Base-by-base conservation (phyloP, 2,888 invertebrate genomes). In the Tholera decimalis region DNA sequence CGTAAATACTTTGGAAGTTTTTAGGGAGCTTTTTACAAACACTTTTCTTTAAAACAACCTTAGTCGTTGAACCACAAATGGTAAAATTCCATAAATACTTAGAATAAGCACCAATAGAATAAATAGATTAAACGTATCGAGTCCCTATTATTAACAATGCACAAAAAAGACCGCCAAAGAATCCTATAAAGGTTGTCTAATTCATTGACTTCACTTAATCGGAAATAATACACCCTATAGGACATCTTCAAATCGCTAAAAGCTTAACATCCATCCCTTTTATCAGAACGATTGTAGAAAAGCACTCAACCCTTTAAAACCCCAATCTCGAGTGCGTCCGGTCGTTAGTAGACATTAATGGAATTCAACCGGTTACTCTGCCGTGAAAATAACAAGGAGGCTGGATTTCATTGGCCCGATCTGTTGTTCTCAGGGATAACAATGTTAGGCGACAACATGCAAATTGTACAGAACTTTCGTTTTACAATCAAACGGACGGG, bases 231-330 rank as follows among this genome's bases (percentile, higher is more conserved):
- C 84, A 76, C 77, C 82, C 87, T 80, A 79, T 78, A 87, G 88
- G 92, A 92, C 92, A 93, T 94, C 92, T 93, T 93, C 89, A 91
- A 93, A 94, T 92, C 92, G 91, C 88, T 92, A 89, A 93, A 92
- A 93, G 94, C 92, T 92, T 89, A 93, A 91, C 93, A 93, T 92
- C 88, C 87, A 90, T 91, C 90, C 90, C 90, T 92, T 93, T 93
- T 93, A 93, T 93, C 93, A 91, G 92, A 89, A 90, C 91, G 93
- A 94, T 94, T 94, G 93, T 94, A 93, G 93, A 91, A 94, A 93
- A 93, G 93, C 95, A 93, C 94, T 94, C 94, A 94, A 95, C 95
- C 95, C 95, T 95, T 95, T 95, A 93, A 93, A 93, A 93, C 91
- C 95, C 92, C 92, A 94, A 93, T 93, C 92, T 93, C 87, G 90